A percentile compares a stretch with the other conserved stretches of the same genome.
Evolutionary conservation across 2,113 vertebrate species (phyloP).

Genomic region (Podocnemis expansa): DNA sequence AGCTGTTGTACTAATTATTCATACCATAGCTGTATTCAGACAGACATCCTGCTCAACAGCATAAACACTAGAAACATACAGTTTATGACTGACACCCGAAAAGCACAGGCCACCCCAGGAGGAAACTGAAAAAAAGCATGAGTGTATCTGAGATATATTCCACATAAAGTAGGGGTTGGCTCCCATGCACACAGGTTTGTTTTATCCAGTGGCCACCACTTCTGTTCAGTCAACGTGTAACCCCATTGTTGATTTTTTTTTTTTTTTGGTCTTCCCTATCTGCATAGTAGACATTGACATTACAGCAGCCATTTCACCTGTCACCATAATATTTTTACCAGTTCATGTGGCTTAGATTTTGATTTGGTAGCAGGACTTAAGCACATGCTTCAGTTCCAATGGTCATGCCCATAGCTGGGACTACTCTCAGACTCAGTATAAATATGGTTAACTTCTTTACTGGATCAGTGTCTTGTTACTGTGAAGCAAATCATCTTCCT

Average conservation of each 20-base stretch:
- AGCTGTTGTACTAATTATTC: background rate
- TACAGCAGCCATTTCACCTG: background rate
- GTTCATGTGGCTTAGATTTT: background rate
- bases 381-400: background rate
- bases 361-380: background rate
- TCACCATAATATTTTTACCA: background rate
- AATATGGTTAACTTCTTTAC: background rate
- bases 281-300: background rate
- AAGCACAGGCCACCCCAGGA: background rate
- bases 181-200: background rate
- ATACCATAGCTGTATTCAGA: background rate
- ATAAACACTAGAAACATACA: background rate
- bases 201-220: background rate
- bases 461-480: background rate
- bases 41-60: background rate
- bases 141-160: background rate
- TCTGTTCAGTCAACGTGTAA: background rate
- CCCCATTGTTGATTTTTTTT: background rate
- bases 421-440: background rate
- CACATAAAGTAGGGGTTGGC: background rate
- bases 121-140: background rate
- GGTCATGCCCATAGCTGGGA: background rate
- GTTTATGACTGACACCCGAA: background rate
- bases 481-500: background rate
- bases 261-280: rapidly evolving